These are phyloP conservation scores for Meloe dianella DNA, from an alignment of 2,888 invertebrate genomes.

Conservation along the genomic window DNA sequence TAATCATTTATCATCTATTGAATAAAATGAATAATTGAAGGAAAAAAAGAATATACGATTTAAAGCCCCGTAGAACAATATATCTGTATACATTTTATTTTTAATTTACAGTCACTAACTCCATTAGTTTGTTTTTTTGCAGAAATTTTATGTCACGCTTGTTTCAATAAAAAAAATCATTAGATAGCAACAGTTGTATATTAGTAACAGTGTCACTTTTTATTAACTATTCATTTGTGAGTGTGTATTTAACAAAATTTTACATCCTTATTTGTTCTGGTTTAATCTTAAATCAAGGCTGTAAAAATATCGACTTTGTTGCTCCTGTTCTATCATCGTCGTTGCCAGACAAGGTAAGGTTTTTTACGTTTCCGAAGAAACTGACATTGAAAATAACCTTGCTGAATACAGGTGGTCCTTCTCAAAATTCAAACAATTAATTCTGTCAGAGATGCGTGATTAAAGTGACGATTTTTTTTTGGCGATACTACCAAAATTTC, in stretches of 20 bases:
- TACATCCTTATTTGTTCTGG: constrained; percentile 29
- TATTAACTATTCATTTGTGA: neutral
- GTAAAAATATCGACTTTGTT: constrained; percentile 25
- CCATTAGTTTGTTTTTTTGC: neutral
- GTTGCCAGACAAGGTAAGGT: constrained; percentile 6
- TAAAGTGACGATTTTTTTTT: neutral
- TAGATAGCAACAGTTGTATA: neutral
- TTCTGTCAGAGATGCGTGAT: neutral
- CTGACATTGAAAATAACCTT: constrained; percentile 9
- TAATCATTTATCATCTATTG: neutral
- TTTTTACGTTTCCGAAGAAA: neutral
- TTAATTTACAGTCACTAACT: neutral
- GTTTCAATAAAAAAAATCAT: neutral
- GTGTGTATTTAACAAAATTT: constrained; percentile 16
- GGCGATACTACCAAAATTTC: neutral
- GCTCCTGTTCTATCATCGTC: neutral
- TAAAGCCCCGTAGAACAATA: neutral
- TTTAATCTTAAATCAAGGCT: constrained; percentile 27
- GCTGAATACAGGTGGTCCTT: neutral
- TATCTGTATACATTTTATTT: neutral
- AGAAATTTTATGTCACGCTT: neutral
- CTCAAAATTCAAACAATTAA: constrained; percentile 4
- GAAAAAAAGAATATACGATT: neutral
- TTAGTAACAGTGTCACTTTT: neutral
- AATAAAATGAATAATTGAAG: neutral